These are phyloP conservation scores for Poliocrania exsul DNA, from an alignment of 2,797 vertebrate genomes.

Conservation along the genomic window DNA sequence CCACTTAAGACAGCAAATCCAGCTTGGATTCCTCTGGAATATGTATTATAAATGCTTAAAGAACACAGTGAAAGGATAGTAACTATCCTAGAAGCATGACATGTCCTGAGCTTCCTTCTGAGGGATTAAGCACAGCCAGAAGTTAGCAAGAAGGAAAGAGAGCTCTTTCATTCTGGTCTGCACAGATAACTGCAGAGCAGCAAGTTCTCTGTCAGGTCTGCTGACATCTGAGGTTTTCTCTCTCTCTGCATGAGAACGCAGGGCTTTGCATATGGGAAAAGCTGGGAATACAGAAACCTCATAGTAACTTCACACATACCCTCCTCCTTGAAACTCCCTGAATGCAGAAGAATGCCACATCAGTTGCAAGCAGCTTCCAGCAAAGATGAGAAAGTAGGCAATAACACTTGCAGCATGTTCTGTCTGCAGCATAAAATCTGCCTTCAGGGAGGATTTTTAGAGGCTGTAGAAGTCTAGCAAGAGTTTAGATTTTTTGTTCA, in stretches of 20 bases:
- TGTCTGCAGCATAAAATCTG: neutral
- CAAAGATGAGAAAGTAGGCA: neutral
- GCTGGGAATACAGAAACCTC: neutral
- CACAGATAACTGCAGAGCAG: neutral
- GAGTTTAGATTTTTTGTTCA: neutral
- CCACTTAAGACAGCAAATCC: neutral
- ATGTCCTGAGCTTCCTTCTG: neutral
- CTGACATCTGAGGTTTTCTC: neutral
- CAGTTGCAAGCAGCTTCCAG: neutral
- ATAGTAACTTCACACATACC: neutral
- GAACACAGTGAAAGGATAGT: neutral
- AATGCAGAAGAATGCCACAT: fast-evolving
- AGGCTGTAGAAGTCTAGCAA: neutral
- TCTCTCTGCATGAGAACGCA: neutral
- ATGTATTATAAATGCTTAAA: neutral
- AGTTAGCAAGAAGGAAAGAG: neutral
- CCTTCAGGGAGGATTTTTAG: neutral
- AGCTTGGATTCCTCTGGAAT: neutral
- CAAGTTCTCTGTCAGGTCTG: neutral
- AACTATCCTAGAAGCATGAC: neutral
- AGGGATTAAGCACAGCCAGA: neutral
- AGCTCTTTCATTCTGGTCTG: neutral
- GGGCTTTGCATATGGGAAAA: neutral
- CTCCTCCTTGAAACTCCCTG: neutral
- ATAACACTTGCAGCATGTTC: neutral